Percentiles rank a stretch among this genome's conserved stretches.
Evolutionary conservation across 2,888 invertebrate genomes (phyloP).

Genomic region (Phrixothrix hirtus): DNA sequence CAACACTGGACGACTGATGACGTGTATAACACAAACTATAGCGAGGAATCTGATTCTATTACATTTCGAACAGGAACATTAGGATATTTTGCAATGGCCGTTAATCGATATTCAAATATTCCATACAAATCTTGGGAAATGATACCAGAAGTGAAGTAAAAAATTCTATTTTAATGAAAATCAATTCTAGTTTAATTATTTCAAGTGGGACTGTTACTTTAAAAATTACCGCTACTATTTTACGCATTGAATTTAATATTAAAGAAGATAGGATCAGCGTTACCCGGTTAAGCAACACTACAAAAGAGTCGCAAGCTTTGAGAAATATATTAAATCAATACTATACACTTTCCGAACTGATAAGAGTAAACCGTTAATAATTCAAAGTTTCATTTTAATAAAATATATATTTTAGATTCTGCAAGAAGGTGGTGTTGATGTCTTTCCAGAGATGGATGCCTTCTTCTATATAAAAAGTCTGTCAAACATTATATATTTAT

Average conservation of each 20-base stretch:
- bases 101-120: conserved; percentile 79
- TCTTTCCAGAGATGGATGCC: conserved; percentile 80
- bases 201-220: conserved; percentile 60
- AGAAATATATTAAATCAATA: too few species aligned
- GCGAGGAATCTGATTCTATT: conserved; percentile 79
- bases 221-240: conserved; percentile 61
- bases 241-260: conserved; percentile 62
- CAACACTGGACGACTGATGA: conserved; percentile 48
- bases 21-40: conserved; percentile 62
- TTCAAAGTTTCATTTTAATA: too few species aligned
- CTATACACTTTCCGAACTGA: too few species aligned
- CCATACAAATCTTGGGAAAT: conserved; percentile 81
- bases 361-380: too few species aligned
- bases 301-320: too few species aligned
- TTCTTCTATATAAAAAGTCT: conserved; percentile 72
- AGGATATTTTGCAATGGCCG: conserved; percentile 48
- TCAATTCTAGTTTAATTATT: too few species aligned
- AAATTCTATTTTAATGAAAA: too few species aligned
- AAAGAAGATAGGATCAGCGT: conserved; percentile 55
- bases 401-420: conserved; percentile 43
- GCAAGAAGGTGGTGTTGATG: conserved; percentile 71
- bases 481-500: too few species aligned
- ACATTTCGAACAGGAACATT: conserved; percentile 76
- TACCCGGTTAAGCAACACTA: conserved; percentile 63
- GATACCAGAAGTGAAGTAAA: conserved; percentile 22